phyloP scores from a whole-genome alignment of 2,888 invertebrate genomes.

The Cenopis cana region DNA sequence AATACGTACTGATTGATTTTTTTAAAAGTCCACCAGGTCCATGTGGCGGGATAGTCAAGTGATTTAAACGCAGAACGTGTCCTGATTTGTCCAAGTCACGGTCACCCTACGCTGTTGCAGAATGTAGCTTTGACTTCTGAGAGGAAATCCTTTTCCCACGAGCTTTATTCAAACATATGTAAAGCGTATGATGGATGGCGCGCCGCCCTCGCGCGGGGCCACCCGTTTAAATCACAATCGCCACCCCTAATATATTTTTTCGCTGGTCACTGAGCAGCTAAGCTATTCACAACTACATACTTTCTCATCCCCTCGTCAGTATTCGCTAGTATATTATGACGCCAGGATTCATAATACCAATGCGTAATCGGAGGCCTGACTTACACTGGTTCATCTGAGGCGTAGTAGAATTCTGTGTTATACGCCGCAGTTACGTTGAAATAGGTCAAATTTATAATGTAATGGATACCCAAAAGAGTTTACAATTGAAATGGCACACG shows the following conservation, averaged over 20 bases:
- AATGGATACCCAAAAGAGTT: slow-evolving; percentile 70
- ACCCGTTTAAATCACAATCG: slow-evolving; percentile 82
- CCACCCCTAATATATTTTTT: slow-evolving; percentile 75
- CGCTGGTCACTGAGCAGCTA: slow-evolving; percentile 76
- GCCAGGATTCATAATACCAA: neutral
- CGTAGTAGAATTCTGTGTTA: neutral
- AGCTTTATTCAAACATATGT: slow-evolving; percentile 86
- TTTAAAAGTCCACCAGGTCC: too few species aligned
- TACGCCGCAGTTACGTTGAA: slow-evolving; percentile 51
- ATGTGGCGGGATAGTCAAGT: neutral
- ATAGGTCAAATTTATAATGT: slow-evolving; percentile 78
- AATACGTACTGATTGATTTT: too few species aligned
- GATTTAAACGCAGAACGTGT: neutral
- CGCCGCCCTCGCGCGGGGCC: slow-evolving; percentile 74
- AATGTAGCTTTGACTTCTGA: slow-evolving; percentile 80
- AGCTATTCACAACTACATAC: neutral
- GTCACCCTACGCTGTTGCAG: slow-evolving; percentile 69
- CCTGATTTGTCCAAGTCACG: slow-evolving; percentile 23
- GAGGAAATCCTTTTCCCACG: slow-evolving; percentile 86
- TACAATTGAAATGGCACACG: slow-evolving; percentile 80
- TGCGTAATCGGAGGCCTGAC: neutral
- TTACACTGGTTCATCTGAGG: neutral
- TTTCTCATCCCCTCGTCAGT: neutral
- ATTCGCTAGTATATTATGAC: neutral
- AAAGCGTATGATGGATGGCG: slow-evolving; percentile 85